Evolutionary conservation across 2,888 invertebrate species (phyloP), one percentile per base, ranked within the genome.

Genomic region (Leptinotarsa tumamoca): DNA sequence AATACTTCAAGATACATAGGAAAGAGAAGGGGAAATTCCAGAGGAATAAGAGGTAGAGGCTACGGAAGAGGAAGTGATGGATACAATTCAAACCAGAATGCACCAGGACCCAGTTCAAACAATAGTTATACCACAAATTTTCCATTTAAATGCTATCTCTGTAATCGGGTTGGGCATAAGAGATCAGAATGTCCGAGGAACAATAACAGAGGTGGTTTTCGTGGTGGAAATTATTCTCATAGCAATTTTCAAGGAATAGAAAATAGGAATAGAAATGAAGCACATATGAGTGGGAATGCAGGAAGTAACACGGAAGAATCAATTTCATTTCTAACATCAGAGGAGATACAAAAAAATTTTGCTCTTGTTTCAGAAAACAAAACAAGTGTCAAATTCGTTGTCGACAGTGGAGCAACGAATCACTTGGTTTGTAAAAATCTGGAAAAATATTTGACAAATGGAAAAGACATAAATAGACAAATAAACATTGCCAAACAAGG

Each of bases 361-460:
- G 76, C 63, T 23, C 80, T 23, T 66, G 66, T 80, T 27, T 4
- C 54, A 63, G 33, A 33, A 1, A 56, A 27, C 66, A 56, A 56
- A 43, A 49, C 66, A 43, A 74, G 72, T 23, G 75, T 81, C 49
- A 76, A 69, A 27, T 81, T 82, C 73, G 72, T 82, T 50, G 71
- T 33, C 80, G 82, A 82, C 69, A 80, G 80, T 78, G 82, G 83
- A 66, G 80, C 80, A 15, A 81, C 82, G 68, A 79, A 81, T 71
- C 18, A 18, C 23, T 68, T 82, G n/a, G 74, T 82, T 17, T 79
- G 67, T n/a, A 72, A 58, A 68, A 61, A 74, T 61, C 43, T 76
- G 43, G 72, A 61, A 66, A 66, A 76, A 18, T 80, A 72, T 75
- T 76, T 54, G n/a, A 54, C 1, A 54, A 18, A 54, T 54, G 5